phyloP scores from a whole-genome alignment of 1,140 invertebrate species.

The Zaprionus davidi region DNA sequence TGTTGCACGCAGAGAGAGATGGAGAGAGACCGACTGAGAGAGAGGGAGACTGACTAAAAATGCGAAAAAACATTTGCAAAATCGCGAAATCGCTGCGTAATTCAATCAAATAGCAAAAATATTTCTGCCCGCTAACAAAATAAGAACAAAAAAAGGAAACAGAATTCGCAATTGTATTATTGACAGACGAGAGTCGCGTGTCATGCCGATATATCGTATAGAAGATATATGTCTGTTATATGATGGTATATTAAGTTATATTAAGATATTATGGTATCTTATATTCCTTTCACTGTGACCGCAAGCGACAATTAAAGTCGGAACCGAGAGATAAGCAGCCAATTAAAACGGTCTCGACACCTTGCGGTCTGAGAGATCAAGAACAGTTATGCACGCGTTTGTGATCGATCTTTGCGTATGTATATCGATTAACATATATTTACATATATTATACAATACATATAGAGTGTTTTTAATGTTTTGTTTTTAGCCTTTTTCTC shows the following conservation, averaged over 20 bases:
- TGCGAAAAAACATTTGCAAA: constrained; percentile 11
- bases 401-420: neutral
- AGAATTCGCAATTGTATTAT: constrained; percentile 3
- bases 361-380: constrained; percentile 26
- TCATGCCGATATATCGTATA: neutral
- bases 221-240: neutral
- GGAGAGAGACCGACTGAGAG: neutral
- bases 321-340: constrained; percentile 15
- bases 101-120: constrained; percentile 70
- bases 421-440: neutral
- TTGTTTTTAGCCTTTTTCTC: constrained; percentile 3
- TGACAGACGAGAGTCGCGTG: neutral
- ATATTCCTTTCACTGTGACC: neutral
- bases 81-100: constrained; percentile 45
- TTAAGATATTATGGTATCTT: neutral
- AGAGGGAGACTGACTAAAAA: constrained; percentile 28
- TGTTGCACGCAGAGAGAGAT: constrained; percentile 32
- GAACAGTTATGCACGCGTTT: constrained; percentile 35
- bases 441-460: neutral
- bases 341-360: constrained; percentile 9
- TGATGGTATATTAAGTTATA: neutral
- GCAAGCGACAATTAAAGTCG: constrained; percentile 23
- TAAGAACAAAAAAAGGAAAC: constrained; percentile 22
- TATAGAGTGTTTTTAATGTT: constrained; percentile 3
- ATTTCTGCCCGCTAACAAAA: constrained; percentile 1